Evolutionary conservation across 37 sponge, comb jelly and placozoan species (phyloP).

Genomic region (Spongia lamella): DNA sequence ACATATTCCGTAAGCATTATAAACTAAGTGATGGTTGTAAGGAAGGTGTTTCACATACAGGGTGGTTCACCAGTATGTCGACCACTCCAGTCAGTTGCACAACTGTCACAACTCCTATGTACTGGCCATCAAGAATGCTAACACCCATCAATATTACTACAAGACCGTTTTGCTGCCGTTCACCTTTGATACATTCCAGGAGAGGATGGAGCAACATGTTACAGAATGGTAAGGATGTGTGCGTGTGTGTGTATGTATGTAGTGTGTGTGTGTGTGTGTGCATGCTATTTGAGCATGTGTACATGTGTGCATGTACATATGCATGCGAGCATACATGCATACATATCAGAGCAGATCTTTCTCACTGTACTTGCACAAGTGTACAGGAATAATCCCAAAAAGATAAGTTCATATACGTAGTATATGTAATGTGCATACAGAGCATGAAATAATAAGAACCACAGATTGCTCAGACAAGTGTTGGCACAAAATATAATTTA

Average conservation of each 20-base stretch:
- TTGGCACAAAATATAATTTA: too few relatives aligned
- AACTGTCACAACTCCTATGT: constrained; percentile 73
- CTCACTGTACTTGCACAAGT: too few relatives aligned
- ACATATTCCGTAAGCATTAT: too few relatives aligned
- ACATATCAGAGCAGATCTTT: too few relatives aligned
- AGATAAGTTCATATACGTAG: too few relatives aligned
- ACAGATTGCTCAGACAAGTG: too few relatives aligned
- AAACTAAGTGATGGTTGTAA: not conserved
- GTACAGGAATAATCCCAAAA: too few relatives aligned
- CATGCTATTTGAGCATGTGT: not conserved
- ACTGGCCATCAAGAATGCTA: constrained; percentile 67
- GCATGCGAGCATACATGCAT: not conserved
- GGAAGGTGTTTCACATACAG: not conserved
- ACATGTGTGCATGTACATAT: not conserved
- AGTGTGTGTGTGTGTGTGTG: not conserved
- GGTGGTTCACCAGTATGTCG: not conserved
- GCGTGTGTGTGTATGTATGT: not conserved
- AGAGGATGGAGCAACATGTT: constrained; percentile 61
- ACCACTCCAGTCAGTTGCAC: constrained; percentile 32
- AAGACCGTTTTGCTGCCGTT: constrained; percentile 43
- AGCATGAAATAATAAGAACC: too few relatives aligned
- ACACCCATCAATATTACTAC: constrained; percentile 56
- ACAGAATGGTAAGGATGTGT: constrained; percentile 54
- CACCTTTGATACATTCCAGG: constrained; percentile 64
- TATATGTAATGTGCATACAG: too few relatives aligned